phyloP scores from a whole-genome alignment of 2,113 vertebrate species.

The Cynopterus brachyotis region DNA sequence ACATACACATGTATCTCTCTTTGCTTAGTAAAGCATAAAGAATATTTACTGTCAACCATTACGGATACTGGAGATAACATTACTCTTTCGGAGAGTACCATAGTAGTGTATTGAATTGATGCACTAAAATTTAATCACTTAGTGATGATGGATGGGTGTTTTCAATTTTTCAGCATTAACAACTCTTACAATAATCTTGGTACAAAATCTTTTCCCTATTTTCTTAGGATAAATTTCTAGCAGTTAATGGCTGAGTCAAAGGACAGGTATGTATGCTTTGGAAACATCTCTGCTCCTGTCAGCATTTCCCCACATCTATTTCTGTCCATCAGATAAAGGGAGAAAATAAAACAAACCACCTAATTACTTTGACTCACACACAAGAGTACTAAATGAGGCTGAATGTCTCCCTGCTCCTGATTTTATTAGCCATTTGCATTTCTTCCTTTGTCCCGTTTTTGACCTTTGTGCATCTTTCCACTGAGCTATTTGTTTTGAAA shows the following conservation, averaged over 20 bases:
- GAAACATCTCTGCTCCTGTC: not conserved
- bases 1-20: not conserved
- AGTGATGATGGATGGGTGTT: not conserved
- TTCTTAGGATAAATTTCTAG: not conserved
- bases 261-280: not conserved
- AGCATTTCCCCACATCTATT: not conserved
- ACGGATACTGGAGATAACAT: not conserved
- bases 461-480: not conserved
- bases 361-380: not conserved
- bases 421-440: not conserved
- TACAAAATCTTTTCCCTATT: not conserved
- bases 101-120: not conserved
- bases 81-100: not conserved
- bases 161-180: not conserved
- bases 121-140: not conserved
- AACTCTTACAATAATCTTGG: not conserved
- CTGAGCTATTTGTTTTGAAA: not conserved
- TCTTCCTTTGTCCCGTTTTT: not conserved
- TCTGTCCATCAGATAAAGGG: not conserved
- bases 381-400: not conserved
- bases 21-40: not conserved
- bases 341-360: accelerated
- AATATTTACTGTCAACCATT: not conserved
- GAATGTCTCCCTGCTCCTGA: not conserved
- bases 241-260: not conserved